Evolutionary conservation across 2,113 vertebrate species (phyloP).

Genomic region (Pongo pygmaeus): DNA sequence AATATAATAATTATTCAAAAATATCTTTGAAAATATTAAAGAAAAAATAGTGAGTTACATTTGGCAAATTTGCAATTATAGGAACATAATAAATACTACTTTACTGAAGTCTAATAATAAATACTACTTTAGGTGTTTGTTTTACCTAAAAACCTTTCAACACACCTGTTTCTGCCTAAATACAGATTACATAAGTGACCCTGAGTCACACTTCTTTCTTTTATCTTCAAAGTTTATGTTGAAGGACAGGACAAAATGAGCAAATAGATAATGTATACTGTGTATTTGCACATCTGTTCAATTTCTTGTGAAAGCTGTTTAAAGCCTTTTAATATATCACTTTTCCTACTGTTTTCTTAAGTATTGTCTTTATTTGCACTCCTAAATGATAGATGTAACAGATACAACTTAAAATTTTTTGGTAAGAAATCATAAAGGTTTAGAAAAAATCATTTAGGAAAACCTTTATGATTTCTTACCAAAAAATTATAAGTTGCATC

Average conservation of each 20-base stretch:
- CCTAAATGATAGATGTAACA: background rate
- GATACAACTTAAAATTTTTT: background rate
- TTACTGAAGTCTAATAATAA: background rate
- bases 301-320: slow-evolving; percentile 64
- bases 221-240: background rate
- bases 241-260: slow-evolving; percentile 58
- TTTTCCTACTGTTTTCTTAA: background rate
- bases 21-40: background rate
- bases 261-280: slow-evolving; percentile 11
- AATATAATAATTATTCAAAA: background rate
- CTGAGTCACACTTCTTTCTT: background rate
- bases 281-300: slow-evolving; percentile 65
- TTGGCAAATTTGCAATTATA: background rate
- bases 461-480: background rate
- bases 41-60: background rate
- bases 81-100: background rate
- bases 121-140: background rate
- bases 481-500: background rate
- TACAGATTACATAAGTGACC: background rate
- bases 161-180: slow-evolving; percentile 4
- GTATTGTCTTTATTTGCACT: background rate
- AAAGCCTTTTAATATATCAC: slow-evolving; percentile 29
- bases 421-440: background rate
- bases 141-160: background rate
- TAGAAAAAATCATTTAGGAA: slow-evolving; percentile 24